Evolutionary conservation across 2,113 vertebrate genomes (phyloP).

Genomic region (Campylorhamphus procurvoides): DNA sequence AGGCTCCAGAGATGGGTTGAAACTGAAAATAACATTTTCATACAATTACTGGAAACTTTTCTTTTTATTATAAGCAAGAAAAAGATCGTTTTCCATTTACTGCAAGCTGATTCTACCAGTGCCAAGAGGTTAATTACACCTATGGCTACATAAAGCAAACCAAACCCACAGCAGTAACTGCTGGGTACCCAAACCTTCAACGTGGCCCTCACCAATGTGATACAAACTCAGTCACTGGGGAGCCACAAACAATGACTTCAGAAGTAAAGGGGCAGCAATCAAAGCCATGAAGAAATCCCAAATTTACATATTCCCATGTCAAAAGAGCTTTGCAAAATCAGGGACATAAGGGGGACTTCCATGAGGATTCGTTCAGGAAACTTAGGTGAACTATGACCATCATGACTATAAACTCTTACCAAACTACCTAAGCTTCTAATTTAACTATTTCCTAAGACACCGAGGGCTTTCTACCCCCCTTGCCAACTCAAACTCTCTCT

Average conservation of each 20-base stretch:
- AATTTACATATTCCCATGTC: not conserved
- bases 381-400: not conserved
- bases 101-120: not conserved
- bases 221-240: not conserved
- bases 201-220: not conserved
- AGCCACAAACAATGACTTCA: not conserved
- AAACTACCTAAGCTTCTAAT: not conserved
- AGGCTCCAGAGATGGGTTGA: not conserved
- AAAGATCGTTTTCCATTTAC: not conserved
- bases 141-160: not conserved
- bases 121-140: not conserved
- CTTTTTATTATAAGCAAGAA: not conserved
- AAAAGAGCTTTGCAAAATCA: constrained; percentile 37
- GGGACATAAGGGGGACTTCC: not conserved
- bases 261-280: not conserved
- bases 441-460: not conserved
- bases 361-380: not conserved
- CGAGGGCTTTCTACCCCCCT: not conserved
- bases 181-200: not conserved
- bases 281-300: not conserved
- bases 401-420: not conserved
- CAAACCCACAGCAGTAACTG: not conserved
- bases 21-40: not conserved
- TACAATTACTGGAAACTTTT: not conserved
- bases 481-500: not conserved